Evolutionary conservation across 1,140 invertebrate species (phyloP), one percentile per base, ranked within the genome.

Genomic region (Whitmania pigra): DNA sequence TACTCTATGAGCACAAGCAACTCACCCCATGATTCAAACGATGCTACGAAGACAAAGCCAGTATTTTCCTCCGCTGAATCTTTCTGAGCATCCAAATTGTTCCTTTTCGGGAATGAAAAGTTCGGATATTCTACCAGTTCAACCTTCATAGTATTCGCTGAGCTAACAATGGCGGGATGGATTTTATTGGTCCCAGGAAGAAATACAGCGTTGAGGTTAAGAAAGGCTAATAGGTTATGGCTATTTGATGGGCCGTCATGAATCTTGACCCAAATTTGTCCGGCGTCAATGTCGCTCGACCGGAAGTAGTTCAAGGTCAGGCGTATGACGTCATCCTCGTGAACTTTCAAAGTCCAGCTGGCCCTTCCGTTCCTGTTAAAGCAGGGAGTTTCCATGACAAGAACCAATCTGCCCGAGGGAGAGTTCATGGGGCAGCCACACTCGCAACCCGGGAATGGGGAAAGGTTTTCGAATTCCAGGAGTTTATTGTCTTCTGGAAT

Each of bases 241-340:
- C 22, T 63, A 25, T 22, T 31, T 22, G 57, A 25, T 31, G 29
- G 29, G 9, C 57, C 57, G 57, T 63, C 57, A 31, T 63, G 57
- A 63, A 63, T 31, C 29, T 31, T 63, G 57, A 63, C 57, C 57
- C 57, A 63, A 31, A 63, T 63, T 31, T 63, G 57, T 13, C 57
- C 57, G 22, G 29, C 29, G 11, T 63, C 57, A 22, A 31, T 31
- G 22, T 63, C 29, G 20, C 11, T 31, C 57, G 57, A 22, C 22
- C 57, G 57, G 29, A 63, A 25, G 57, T 63, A 63, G 29, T 63
- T 18, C 20, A 31, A 63, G 22, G 22, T 63, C 57, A 22, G 29
- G 22, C 57, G 57, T 25, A 63, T 63, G 22, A 63, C 57, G 57
- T 63, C 22, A 63, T 31, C 57, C 22, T 22, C 22, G 29, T 31